These are phyloP conservation scores for Sebastes baramenuke DNA, from an alignment of 2,797 vertebrate species.

Conservation along the genomic window DNA sequence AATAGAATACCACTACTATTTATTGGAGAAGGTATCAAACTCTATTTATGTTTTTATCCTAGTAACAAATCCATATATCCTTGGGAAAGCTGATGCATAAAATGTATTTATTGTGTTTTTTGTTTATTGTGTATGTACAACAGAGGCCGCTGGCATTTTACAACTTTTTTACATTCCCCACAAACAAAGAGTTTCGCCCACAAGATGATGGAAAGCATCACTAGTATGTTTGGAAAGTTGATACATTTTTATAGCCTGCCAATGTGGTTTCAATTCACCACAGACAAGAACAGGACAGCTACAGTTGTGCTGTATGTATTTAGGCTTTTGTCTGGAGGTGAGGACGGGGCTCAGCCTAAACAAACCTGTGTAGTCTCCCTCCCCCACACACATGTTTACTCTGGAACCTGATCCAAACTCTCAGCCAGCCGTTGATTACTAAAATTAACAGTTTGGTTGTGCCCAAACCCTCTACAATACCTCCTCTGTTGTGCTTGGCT, in stretches of 20 bases:
- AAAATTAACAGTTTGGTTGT: conserved; percentile 66
- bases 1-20: conserved; percentile 92
- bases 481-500: conserved; percentile 57
- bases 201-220: conserved; percentile 31
- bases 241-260: conserved; percentile 39
- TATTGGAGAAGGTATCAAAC: conserved; percentile 90
- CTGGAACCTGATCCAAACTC: conserved; percentile 59
- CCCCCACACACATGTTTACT: conserved; percentile 52
- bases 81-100: conserved; percentile 69
- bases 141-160: conserved; percentile 47
- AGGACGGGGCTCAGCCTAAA: conserved; percentile 62
- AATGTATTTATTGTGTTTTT: conserved; percentile 81
- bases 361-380: conserved; percentile 46
- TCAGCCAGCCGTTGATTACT: conserved; percentile 61
- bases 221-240: conserved; percentile 56
- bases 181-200: conserved; percentile 40
- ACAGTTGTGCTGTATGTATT: conserved; percentile 40
- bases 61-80: conserved; percentile 74
- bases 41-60: conserved; percentile 84
- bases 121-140: conserved; percentile 57
- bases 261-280: conserved; percentile 52
- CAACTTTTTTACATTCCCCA: conserved; percentile 24
- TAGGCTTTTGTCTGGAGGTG: conserved; percentile 53
- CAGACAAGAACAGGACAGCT: conserved; percentile 43
- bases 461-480: conserved; percentile 64